A percentile compares a stretch with the other conserved stretches of the same genome.
These are phyloP conservation scores for Drosophila nr. perissopoda DNA, from an alignment of 2,888 invertebrate species.

Conservation along the genomic window DNA sequence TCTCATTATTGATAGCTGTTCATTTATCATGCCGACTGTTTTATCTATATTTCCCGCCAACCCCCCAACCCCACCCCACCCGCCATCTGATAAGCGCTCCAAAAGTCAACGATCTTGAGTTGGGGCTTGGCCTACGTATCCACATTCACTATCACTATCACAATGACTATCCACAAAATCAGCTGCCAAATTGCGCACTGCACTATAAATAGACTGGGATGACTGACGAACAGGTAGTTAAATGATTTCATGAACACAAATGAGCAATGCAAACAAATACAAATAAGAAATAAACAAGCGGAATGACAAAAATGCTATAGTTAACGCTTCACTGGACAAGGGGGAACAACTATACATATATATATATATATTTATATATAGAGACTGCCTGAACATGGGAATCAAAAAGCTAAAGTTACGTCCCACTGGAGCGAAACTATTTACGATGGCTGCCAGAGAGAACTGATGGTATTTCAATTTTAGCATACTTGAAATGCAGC, in stretches of 20 bases:
- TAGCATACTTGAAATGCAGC: not conserved
- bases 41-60: conserved; percentile 50
- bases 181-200: conserved; percentile 39
- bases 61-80: not conserved
- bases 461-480: not conserved
- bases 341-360: not conserved
- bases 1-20: conserved; percentile 62
- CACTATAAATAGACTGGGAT: conserved; percentile 44
- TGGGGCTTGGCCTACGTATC: conserved; percentile 4
- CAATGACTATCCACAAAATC: conserved; percentile 6
- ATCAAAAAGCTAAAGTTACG: conserved; percentile 29
- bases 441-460: not conserved
- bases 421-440: conserved; percentile 17
- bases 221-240: conserved; percentile 51
- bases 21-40: conserved; percentile 68
- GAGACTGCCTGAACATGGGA: conserved; percentile 13
- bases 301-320: conserved; percentile 48
- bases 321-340: conserved; percentile 47
- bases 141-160: not conserved
- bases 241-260: conserved; percentile 49
- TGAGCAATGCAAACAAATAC: conserved; percentile 44
- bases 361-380: not conserved
- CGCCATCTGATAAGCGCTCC: conserved; percentile 27
- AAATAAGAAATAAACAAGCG: conserved; percentile 42
- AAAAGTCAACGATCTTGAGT: conserved; percentile 52